Conservation (phyloP, 2,888 invertebrate genomes). For the Furcula furcula region DNA sequence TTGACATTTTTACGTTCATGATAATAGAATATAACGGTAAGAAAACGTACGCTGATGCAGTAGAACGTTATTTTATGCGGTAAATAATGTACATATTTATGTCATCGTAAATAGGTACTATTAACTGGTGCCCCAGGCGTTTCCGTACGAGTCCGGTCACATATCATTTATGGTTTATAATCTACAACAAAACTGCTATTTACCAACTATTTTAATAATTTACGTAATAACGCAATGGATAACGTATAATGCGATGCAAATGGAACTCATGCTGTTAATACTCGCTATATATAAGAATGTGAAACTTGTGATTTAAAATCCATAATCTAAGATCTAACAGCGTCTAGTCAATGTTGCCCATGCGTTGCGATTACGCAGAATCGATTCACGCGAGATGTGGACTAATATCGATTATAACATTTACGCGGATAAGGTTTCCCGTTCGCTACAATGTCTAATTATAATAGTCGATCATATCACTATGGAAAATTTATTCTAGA, state of each 20-base stretch:
- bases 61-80: conserved; percentile 15
- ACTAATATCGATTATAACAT: conserved; percentile 71
- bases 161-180: conserved; percentile 36
- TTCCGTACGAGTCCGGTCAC: conserved; percentile 37
- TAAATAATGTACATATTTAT: conserved; percentile 31
- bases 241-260: conserved; percentile 65
- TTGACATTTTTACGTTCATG: not conserved
- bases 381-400: conserved; percentile 59
- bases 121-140: conserved; percentile 40
- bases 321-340: conserved; percentile 51
- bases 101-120: conserved; percentile 42
- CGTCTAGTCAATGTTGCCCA: conserved; percentile 60
- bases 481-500: too few species aligned
- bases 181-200: conserved; percentile 54
- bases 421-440: conserved; percentile 60
- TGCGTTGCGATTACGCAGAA: conserved; percentile 63
- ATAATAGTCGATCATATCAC: conserved; percentile 60
- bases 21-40: not conserved
- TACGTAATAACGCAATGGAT: conserved; percentile 55
- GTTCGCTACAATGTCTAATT: conserved; percentile 43
- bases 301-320: conserved; percentile 49
- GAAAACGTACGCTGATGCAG: not conserved
- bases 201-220: conserved; percentile 60
- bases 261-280: conserved; percentile 55
- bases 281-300: conserved; percentile 37